Percentiles rank a stretch among this genome's conserved stretches.
Evolutionary conservation across 2,888 invertebrate genomes (phyloP).

Genomic region (Drosophila percnosoma): DNA sequence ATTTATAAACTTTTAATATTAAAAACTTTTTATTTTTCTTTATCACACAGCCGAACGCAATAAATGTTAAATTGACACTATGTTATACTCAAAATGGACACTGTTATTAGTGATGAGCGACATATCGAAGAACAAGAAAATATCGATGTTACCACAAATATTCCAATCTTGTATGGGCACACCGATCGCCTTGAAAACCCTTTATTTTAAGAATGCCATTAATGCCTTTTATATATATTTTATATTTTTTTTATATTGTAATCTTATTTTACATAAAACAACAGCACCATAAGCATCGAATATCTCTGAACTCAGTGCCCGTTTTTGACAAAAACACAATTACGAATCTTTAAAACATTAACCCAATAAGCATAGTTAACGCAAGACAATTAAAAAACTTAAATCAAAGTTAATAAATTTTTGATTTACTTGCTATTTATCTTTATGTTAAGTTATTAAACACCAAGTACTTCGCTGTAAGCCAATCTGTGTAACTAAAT

Average conservation of each 20-base stretch:
- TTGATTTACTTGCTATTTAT: not conserved
- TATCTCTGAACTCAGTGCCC: not conserved
- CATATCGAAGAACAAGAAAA: constrained; percentile 12
- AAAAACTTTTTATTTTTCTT: constrained; percentile 28
- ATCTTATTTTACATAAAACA: not conserved
- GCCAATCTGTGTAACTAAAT: not conserved
- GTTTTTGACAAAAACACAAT: not conserved
- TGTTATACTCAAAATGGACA: constrained; percentile 42
- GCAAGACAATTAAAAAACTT: not conserved
- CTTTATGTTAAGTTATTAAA: not conserved
- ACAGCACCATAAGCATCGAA: not conserved
- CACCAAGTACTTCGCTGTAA: not conserved
- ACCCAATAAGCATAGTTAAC: not conserved
- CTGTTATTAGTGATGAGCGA: constrained; percentile 24
- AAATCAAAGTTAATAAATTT: not conserved
- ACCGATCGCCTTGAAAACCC: not conserved
- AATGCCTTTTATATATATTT: not conserved
- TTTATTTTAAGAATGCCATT: not conserved
- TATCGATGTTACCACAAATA: constrained; percentile 6
- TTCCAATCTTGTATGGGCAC: constrained; percentile 10
- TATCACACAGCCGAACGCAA: constrained; percentile 46
- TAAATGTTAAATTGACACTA: constrained; percentile 40
- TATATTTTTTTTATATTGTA: not conserved
- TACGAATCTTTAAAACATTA: not conserved
- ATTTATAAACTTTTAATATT: constrained; percentile 14